These are phyloP conservation scores for Lithophane semibrunnea DNA, from an alignment of 2,888 invertebrate species.

Conservation along the genomic window DNA sequence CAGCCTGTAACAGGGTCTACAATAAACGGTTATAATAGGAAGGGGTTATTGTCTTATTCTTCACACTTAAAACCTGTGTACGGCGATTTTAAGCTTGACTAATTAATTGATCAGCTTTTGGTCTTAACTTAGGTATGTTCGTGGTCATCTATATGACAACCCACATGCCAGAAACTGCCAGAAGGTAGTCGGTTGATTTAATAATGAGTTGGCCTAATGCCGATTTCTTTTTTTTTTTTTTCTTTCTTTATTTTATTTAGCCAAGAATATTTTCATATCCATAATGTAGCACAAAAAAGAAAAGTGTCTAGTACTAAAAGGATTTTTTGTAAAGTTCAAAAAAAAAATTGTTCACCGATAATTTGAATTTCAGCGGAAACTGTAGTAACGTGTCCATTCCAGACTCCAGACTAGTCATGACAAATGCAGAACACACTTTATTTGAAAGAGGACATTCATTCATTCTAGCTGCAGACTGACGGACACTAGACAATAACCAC, in stretches of 20 bases:
- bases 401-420: not conserved
- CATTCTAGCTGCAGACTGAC: not conserved
- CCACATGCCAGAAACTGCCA: not conserved
- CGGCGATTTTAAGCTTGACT: conserved; percentile 11
- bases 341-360: not conserved
- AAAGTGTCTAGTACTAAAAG: not conserved
- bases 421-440: not conserved
- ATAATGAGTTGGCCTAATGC: not conserved
- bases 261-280: not conserved
- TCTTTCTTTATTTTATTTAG: not conserved
- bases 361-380: conserved; percentile 1
- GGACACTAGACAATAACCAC: not conserved
- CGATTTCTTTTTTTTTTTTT: not conserved
- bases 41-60: conserved; percentile 24
- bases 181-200: not conserved
- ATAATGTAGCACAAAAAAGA: not conserved
- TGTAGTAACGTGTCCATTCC: not conserved
- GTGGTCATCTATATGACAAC: conserved; percentile 4
- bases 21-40: conserved; percentile 12
- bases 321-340: not conserved
- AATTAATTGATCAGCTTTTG: conserved; percentile 37
- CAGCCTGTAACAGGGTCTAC: not conserved
- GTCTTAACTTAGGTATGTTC: conserved; percentile 8
- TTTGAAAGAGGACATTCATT: conserved; percentile 9
- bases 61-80: conserved; percentile 4